Evolutionary conservation across 2,888 invertebrate species (phyloP).

Genomic region (Asteroscopus sphinx): DNA sequence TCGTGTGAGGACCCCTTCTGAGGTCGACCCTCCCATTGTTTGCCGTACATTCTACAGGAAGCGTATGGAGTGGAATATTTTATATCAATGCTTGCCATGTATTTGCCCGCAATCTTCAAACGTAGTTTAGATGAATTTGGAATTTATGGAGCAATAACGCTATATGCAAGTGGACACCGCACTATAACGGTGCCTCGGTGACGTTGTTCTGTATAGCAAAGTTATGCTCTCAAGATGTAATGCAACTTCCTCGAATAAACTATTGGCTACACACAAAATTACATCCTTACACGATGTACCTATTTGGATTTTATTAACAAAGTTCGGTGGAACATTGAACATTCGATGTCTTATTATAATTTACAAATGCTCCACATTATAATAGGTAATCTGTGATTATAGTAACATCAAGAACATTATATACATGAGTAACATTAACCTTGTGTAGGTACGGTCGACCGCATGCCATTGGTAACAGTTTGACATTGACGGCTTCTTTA

Average conservation of each 20-base stretch:
- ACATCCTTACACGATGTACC: not conserved
- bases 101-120: slow-evolving; percentile 43
- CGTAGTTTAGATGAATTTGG: slow-evolving; percentile 37
- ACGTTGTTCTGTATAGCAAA: slow-evolving; percentile 19
- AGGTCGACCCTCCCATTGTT: slow-evolving; percentile 47
- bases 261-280: slow-evolving; percentile 5
- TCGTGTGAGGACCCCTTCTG: slow-evolving; percentile 54
- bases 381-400: too few relatives aligned
- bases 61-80: slow-evolving; percentile 49
- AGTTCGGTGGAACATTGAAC: not conserved
- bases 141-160: slow-evolving; percentile 54
- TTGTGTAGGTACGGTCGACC: too few relatives aligned
- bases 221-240: slow-evolving; percentile 28
- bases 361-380: too few relatives aligned
- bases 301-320: not conserved
- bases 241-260: slow-evolving; percentile 24
- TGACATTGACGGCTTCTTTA: too few relatives aligned
- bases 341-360: too few relatives aligned
- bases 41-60: slow-evolving; percentile 45
- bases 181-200: slow-evolving; percentile 7
- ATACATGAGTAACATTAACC: too few relatives aligned
- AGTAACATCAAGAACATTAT: too few relatives aligned
- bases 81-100: slow-evolving; percentile 39
- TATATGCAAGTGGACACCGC: slow-evolving; percentile 37
- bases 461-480: too few relatives aligned